A percentile compares a stretch with the other conserved stretches of the same genome.
phyloP scores from a whole-genome alignment of 30 jellyfish, hydroid and myxozoan species.

The Cassiopea andromeda region DNA sequence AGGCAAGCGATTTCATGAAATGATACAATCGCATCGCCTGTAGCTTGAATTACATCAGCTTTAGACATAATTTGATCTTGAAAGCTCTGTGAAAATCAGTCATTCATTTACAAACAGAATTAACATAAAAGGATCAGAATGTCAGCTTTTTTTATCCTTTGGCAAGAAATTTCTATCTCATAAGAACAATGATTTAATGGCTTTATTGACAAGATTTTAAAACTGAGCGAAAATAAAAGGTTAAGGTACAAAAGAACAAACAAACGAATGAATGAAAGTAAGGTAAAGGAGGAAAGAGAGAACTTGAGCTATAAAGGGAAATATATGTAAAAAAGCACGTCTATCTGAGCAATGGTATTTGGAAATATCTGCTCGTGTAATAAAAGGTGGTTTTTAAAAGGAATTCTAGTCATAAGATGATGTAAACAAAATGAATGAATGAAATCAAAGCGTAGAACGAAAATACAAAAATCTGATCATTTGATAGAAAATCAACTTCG shows the following conservation, averaged over 20 bases:
- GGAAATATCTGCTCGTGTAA: not conserved
- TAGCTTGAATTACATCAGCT: slow-evolving; percentile 98
- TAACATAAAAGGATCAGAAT: not conserved
- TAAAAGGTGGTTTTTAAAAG: not conserved
- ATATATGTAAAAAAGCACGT: not conserved
- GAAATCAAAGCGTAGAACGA: not conserved
- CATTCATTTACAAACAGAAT: not conserved
- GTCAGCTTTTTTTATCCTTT: not conserved
- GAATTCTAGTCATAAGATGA: not conserved
- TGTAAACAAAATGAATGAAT: no score
- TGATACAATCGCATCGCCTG: slow-evolving; percentile 97
- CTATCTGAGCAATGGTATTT: no score
- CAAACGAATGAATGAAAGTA: no score
- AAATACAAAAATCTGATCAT: not conserved
- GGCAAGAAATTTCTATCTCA: not conserved
- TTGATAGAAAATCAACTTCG: no score
- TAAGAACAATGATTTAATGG: not conserved
- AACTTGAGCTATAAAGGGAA: not conserved
- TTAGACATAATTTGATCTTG: slow-evolving; percentile 87
- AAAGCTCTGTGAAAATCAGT: slow-evolving; percentile 65
- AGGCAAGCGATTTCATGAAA: slow-evolving; percentile 96
- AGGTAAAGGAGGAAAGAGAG: not conserved
- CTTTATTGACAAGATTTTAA: not conserved
- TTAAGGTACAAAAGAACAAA: not conserved
- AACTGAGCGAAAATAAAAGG: not conserved